Percentiles rank a stretch among this genome's conserved stretches.
phyloP scores from a whole-genome alignment of 2,113 vertebrate genomes.

The Sebastes fasciatus region DNA sequence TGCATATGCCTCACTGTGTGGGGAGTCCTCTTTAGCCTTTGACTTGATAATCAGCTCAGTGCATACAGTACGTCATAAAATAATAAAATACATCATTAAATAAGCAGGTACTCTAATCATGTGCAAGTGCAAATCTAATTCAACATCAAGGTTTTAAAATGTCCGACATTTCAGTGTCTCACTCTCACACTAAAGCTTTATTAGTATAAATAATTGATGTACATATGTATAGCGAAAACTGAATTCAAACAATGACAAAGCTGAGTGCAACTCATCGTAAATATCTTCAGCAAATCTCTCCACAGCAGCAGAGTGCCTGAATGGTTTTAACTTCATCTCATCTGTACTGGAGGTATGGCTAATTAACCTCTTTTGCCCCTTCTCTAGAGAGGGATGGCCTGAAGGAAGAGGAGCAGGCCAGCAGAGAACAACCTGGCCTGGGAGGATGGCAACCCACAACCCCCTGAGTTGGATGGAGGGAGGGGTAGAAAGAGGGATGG shows the following conservation, averaged over 20 bases:
- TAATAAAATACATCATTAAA: not conserved
- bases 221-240: not conserved
- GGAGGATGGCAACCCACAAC: conserved; percentile 55
- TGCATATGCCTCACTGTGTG: conserved; percentile 3
- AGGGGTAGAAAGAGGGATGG: not conserved
- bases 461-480: conserved; percentile 32
- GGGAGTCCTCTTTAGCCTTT: conserved; percentile 18
- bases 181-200: not conserved
- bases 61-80: not conserved
- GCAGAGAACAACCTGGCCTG: conserved; percentile 47
- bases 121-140: not conserved
- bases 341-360: conserved; percentile 54
- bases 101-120: not conserved
- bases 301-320: not conserved
- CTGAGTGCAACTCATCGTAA: not conserved
- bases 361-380: conserved; percentile 67
- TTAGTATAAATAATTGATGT: not conserved
- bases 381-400: conserved; percentile 42
- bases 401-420: conserved; percentile 38
- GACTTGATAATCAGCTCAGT: conserved; percentile 15
- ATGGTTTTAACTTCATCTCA: conserved; percentile 1
- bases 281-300: conserved; percentile 8
- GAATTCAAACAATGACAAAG: not conserved
- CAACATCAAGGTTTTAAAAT: not conserved
- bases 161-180: not conserved